Evolutionary conservation across 1,140 invertebrate species (phyloP).

Genomic region (Drosophila sp.): DNA sequence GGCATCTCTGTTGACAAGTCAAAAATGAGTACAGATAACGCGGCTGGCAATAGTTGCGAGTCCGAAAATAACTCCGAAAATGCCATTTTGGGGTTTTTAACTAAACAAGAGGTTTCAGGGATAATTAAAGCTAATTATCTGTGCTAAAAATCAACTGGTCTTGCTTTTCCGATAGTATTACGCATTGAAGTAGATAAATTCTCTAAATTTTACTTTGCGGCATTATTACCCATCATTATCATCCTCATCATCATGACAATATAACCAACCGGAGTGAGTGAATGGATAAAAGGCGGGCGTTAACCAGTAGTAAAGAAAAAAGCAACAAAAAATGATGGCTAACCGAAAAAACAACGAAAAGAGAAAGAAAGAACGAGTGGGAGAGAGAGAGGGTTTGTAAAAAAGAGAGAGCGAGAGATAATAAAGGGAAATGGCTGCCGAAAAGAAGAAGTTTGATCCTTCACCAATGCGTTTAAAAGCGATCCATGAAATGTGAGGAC

Average conservation of each 20-base stretch:
- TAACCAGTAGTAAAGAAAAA: conserved; percentile 59
- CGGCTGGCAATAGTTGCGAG: no score
- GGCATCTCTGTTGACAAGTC: no score
- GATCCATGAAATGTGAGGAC: not conserved
- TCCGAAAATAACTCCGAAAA: no score
- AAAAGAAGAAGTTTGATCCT: conserved; percentile 37
- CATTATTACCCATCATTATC: conserved; percentile 45
- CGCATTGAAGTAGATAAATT: not conserved
- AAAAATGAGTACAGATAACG: no score
- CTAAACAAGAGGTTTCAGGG: no score
- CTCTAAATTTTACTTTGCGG: not conserved
- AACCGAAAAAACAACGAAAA: conserved; percentile 12
- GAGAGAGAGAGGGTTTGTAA: conserved; percentile 9
- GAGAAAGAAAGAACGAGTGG: not conserved
- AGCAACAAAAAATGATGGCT: conserved; percentile 40
- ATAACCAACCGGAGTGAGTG: conserved; percentile 40
- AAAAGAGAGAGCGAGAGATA: not conserved
- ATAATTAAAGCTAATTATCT: no score
- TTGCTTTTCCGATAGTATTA: not conserved
- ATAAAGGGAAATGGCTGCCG: conserved; percentile 64
- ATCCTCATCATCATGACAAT: conserved; percentile 61
- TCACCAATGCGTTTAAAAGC: conserved; percentile 9
- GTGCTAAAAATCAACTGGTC: not conserved
- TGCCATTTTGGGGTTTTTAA: no score
- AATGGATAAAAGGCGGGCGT: conserved; percentile 52